phyloP scores from a whole-genome alignment of 2,113 vertebrate species.

The Notothenia coriiceps region DNA sequence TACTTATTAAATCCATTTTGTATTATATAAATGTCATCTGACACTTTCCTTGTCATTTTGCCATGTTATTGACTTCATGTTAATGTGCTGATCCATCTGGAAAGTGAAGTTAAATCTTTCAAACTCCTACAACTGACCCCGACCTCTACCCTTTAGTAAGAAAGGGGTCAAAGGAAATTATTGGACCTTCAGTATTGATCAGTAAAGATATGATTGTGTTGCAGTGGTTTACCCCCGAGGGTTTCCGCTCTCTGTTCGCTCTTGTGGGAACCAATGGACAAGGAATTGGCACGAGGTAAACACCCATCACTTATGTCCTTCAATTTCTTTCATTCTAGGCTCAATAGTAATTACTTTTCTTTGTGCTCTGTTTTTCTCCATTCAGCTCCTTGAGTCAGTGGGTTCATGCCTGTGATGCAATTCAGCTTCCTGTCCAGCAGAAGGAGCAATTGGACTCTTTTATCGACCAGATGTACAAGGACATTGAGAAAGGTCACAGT shows the following conservation, averaged over 20 bases:
- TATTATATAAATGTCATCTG: neutral
- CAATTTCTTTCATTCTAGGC: neutral
- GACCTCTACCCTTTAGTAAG: slow-evolving; percentile 7
- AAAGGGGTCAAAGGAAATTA: neutral
- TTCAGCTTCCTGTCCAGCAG: slow-evolving; percentile 90
- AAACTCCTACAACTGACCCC: neutral
- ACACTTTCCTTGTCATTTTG: neutral
- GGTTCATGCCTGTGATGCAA: slow-evolving; percentile 94
- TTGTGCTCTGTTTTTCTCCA: neutral
- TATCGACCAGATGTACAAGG: slow-evolving; percentile 98
- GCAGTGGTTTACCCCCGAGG: slow-evolving; percentile 97
- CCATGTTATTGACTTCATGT: neutral
- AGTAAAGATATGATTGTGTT: slow-evolving; percentile 44
- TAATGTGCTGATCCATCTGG: neutral
- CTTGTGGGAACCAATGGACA: slow-evolving; percentile 97
- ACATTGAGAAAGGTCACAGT: slow-evolving; percentile 94
- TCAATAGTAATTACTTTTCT: neutral
- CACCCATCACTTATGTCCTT: neutral
- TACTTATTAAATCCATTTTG: neutral
- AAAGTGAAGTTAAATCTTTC: neutral
- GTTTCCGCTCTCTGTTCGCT: slow-evolving; percentile 95
- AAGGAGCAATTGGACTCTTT: slow-evolving; percentile 94
- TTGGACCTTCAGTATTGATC: neutral
- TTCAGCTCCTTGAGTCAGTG: slow-evolving; percentile 95
- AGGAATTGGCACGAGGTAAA: slow-evolving; percentile 97